Percentiles rank a stretch among this genome's conserved stretches.
Evolutionary conservation across 2,888 invertebrate genomes (phyloP).

Genomic region (Andricus quercusramuli): DNA sequence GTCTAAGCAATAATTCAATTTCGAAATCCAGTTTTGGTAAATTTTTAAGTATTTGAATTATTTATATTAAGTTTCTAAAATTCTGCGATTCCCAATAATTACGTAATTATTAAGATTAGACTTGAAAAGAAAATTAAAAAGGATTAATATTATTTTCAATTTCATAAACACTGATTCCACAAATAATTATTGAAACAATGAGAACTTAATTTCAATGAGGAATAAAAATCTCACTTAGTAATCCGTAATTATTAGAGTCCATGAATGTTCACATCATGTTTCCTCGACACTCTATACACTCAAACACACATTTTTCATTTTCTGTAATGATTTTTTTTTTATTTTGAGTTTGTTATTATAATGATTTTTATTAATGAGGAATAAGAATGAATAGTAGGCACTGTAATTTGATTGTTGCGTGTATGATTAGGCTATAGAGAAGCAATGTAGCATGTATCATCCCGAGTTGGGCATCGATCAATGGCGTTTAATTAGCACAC

Average conservation of each 20-base stretch:
- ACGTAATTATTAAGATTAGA: neutral
- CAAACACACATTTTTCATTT: neutral
- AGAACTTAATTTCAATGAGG: neutral
- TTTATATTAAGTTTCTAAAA: neutral
- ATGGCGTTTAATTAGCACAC: slow-evolving; percentile 41
- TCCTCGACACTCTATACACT: neutral
- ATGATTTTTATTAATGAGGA: neutral
- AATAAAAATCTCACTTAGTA: neutral
- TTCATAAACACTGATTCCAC: neutral
- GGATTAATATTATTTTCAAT: neutral
- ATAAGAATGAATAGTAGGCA: neutral
- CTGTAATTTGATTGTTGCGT: neutral
- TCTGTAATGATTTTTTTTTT: neutral
- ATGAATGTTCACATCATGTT: neutral
- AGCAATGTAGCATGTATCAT: neutral
- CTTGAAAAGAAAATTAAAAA: neutral
- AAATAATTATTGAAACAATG: neutral
- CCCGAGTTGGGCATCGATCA: slow-evolving; percentile 5
- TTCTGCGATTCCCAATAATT: neutral
- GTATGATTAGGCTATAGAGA: neutral
- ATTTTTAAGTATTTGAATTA: no score
- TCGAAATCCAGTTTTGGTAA: no score
- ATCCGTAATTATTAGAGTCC: neutral
- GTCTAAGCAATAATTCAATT: no score
- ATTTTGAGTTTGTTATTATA: neutral